Conservation (phyloP, 2,888 invertebrate species). For the Odontomyia ornata region DNA sequence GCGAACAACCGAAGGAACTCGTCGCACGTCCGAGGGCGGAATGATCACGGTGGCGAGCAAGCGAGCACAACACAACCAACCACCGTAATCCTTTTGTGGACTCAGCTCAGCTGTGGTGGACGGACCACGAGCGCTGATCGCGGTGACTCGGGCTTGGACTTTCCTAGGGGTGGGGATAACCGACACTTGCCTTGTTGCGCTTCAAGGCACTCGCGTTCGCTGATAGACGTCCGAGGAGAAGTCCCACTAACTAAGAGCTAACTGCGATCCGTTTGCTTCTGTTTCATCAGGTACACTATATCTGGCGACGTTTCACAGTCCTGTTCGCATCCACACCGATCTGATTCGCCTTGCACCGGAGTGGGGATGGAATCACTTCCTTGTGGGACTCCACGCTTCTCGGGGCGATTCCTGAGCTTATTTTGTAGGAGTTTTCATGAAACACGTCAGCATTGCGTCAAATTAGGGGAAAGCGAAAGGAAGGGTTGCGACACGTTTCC, state of each 20-base stretch:
- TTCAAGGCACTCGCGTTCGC: constrained; percentile 25
- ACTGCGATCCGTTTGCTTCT: background rate
- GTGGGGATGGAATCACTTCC: constrained; percentile 8
- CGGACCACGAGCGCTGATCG: constrained; percentile 19
- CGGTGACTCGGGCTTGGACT: constrained; percentile 5
- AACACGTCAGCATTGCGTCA: constrained; percentile 14
- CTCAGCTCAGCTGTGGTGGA: constrained; percentile 1
- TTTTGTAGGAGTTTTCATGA: background rate
- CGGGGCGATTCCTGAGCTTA: constrained; percentile 5
- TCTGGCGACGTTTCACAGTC: background rate
- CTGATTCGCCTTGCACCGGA: background rate
- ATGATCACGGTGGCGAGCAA: constrained; percentile 20
- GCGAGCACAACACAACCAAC: constrained; percentile 23
- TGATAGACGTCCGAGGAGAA: constrained; percentile 5
- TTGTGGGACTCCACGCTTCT: background rate
- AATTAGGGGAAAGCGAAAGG: background rate
- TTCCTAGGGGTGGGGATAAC: constrained; percentile 7
- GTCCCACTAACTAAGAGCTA: background rate
- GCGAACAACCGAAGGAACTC: constrained; percentile 42
- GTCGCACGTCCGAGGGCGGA: constrained; percentile 40
- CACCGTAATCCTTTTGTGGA: constrained; percentile 41
- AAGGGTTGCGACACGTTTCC: constrained; percentile 26
- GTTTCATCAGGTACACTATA: constrained; percentile 17
- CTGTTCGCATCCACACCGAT: background rate
- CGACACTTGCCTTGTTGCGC: background rate